A percentile compares a stretch with the other conserved stretches of the same genome.
Evolutionary conservation across 2,797 vertebrate genomes (phyloP).

Genomic region (Hephaestus fuliginosus): DNA sequence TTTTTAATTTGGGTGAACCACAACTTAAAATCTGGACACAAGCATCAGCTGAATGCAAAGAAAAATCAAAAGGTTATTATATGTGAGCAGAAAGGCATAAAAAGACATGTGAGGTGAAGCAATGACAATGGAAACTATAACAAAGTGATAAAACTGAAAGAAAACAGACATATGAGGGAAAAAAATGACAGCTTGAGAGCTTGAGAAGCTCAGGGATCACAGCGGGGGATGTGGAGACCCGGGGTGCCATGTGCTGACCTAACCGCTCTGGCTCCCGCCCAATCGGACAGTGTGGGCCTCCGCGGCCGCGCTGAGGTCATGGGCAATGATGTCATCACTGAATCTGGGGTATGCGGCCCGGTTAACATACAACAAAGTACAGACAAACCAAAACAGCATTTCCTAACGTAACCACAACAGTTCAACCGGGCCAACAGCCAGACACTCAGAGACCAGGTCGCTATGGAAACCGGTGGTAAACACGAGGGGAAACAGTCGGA

Average conservation of each 20-base stretch:
- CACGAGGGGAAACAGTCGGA: constrained; percentile 89
- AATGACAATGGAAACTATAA: constrained; percentile 51
- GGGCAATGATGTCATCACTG: constrained; percentile 75
- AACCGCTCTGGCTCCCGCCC: constrained; percentile 68
- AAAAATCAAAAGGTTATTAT: constrained; percentile 7
- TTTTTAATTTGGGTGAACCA: constrained; percentile 3
- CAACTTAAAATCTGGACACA: constrained; percentile 13
- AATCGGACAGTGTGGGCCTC: constrained; percentile 70
- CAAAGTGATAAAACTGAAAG: constrained; percentile 26
- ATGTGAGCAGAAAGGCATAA: constrained; percentile 15
- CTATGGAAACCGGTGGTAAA: constrained; percentile 92
- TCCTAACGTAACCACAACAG: constrained; percentile 95
- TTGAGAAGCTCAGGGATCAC: constrained; percentile 61
- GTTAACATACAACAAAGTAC: constrained; percentile 67
- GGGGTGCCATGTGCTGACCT: constrained; percentile 79
- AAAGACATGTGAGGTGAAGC: constrained; percentile 42
- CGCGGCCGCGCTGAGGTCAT: constrained; percentile 71
- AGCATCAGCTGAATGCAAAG: not conserved
- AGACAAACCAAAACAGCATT: constrained; percentile 87
- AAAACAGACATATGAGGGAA: constrained; percentile 26
- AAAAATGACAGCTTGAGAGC: constrained; percentile 62
- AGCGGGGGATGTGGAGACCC: constrained; percentile 65
- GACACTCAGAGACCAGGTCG: constrained; percentile 86
- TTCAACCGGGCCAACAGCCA: constrained; percentile 89
- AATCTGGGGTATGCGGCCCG: constrained; percentile 62